These are phyloP conservation scores for Poecilia wingei DNA, from an alignment of 2,797 vertebrate genomes.

Conservation along the genomic window DNA sequence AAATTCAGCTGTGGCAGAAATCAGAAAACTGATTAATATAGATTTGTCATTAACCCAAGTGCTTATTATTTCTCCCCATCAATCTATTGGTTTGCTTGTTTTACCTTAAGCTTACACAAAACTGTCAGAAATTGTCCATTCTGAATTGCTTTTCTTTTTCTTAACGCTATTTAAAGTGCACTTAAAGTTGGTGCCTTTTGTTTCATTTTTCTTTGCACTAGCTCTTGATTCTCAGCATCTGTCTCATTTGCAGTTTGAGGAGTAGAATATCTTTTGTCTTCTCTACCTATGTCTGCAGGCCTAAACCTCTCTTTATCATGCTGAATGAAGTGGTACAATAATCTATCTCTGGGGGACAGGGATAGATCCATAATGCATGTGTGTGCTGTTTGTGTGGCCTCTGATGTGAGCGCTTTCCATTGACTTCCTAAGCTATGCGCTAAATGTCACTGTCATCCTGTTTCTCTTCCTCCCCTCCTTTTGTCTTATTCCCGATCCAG, in stretches of 20 bases:
- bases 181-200: constrained; percentile 53
- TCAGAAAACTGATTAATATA: neutral
- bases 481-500: constrained; percentile 11
- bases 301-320: constrained; percentile 26
- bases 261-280: constrained; percentile 38
- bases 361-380: constrained; percentile 59
- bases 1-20: constrained; percentile 7
- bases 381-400: constrained; percentile 31
- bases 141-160: constrained; percentile 55
- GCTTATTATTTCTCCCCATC: constrained; percentile 4
- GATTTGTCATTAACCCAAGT: constrained; percentile 10
- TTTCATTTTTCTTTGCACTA: constrained; percentile 6
- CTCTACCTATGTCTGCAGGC: constrained; percentile 40
- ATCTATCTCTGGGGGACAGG: constrained; percentile 55
- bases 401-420: constrained; percentile 25
- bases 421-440: constrained; percentile 30
- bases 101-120: constrained; percentile 37
- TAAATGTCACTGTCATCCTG: constrained; percentile 55
- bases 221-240: constrained; percentile 48
- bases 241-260: constrained; percentile 56
- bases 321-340: constrained; percentile 45
- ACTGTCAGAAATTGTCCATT: constrained; percentile 51
- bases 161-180: constrained; percentile 43
- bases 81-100: constrained; percentile 18
- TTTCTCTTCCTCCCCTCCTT: constrained; percentile 12